Evolutionary conservation across 2,888 invertebrate genomes (phyloP), one percentile per base, ranked within the genome.

Genomic region (Punctoribates punctum): DNA sequence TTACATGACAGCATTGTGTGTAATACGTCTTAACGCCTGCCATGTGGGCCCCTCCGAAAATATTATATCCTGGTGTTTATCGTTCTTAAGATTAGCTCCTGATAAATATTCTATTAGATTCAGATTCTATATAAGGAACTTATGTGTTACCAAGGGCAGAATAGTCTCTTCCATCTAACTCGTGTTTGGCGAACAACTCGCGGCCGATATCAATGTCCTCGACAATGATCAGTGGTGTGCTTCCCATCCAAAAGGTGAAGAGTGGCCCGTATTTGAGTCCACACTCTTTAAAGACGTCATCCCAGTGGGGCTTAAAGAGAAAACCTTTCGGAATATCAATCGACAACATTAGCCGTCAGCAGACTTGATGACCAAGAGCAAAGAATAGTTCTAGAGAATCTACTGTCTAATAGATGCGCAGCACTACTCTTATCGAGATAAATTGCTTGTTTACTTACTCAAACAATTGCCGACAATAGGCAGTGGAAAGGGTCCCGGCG

Each of bases 41-140:
- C 72, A 72, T 5, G 13, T 17, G 15, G 23, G 72, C 2, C 72
- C 72, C 23, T 72, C 72, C 9, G 72, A 8, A 20, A 72, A 72
- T 6, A n/a, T 25, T 13, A 72, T 17, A 20, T 72, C 72, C n/a
- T n/a, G n/a, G n/a, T n/a, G n/a, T n/a, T n/a, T n/a, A n/a, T n/a
- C n/a, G n/a, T n/a, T n/a, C n/a, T n/a, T n/a, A n/a, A n/a, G n/a
- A n/a, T n/a, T n/a, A n/a, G n/a, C n/a, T n/a, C n/a, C n/a, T n/a
- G n/a, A n/a, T n/a, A n/a, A n/a, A n/a, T n/a, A n/a, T n/a, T n/a
- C n/a, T n/a, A n/a, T n/a, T n/a, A n/a, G n/a, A n/a, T n/a, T n/a
- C n/a, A n/a, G n/a, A n/a, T n/a, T n/a, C n/a, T n/a, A n/a, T n/a
- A n/a, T n/a, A n/a, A n/a, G n/a, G n/a, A n/a, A n/a, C n/a, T n/a